A percentile compares a stretch with the other conserved stretches of the same genome.
Evolutionary conservation across 2,888 invertebrate species (phyloP).

Genomic region (Acleris cristana): DNA sequence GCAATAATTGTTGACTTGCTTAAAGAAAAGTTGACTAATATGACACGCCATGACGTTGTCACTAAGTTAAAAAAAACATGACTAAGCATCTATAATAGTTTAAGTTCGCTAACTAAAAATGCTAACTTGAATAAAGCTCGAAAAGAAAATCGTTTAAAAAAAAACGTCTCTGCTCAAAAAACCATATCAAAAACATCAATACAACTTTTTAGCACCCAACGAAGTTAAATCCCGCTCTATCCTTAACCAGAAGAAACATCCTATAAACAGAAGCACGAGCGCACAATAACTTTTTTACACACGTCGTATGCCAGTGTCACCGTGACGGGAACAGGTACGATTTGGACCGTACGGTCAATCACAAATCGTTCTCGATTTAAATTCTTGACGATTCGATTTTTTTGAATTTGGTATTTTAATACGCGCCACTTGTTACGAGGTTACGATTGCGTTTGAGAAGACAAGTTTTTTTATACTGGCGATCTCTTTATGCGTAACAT

Average conservation of each 20-base stretch:
- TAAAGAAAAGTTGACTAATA: too few relatives aligned
- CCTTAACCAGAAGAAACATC: constrained; percentile 10
- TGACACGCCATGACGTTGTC: too few relatives aligned
- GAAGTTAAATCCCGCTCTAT: not conserved
- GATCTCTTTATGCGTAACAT: too few relatives aligned
- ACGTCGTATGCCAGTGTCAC: constrained; percentile 27
- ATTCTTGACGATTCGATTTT: constrained; percentile 48
- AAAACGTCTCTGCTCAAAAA: too few relatives aligned
- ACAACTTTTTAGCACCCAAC: too few relatives aligned
- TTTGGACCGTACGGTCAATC: constrained; percentile 49
- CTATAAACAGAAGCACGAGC: constrained; percentile 28
- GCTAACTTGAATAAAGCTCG: too few relatives aligned
- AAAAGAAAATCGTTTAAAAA: too few relatives aligned
- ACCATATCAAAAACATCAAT: too few relatives aligned
- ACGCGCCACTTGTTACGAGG: constrained; percentile 22
- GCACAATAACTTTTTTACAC: constrained; percentile 36
- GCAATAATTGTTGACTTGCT: too few relatives aligned
- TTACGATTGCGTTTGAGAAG: constrained; percentile 21
- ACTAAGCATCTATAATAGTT: too few relatives aligned
- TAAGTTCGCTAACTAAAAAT: too few relatives aligned
- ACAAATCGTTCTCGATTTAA: constrained; percentile 48
- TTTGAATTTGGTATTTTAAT: constrained; percentile 22
- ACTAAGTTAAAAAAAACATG: too few relatives aligned
- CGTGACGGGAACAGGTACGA: constrained; percentile 45
- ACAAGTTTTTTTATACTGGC: not conserved